Conservation (phyloP, 1,140 invertebrate species). For the Acyrthosiphon pisum region DNA sequence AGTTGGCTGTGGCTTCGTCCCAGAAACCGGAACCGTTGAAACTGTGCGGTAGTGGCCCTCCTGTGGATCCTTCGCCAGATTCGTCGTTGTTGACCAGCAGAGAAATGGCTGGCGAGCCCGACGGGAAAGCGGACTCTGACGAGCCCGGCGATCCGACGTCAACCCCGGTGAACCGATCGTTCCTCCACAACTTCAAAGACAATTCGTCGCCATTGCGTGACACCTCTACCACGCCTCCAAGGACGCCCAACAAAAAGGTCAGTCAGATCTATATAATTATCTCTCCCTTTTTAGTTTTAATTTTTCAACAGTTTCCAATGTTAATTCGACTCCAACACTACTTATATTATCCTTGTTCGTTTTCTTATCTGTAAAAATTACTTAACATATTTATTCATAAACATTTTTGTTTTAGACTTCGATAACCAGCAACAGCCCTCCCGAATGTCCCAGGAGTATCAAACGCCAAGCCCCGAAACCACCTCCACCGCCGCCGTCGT, state of each 20-base stretch:
- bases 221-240: slow-evolving; percentile 64
- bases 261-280: background rate
- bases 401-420: slow-evolving; percentile 68
- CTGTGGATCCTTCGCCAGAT: background rate
- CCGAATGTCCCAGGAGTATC: slow-evolving; percentile 48
- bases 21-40: slow-evolving; percentile 1
- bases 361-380: background rate
- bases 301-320: background rate
- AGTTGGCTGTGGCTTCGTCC: slow-evolving; percentile 9
- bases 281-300: background rate
- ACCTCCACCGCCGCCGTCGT: slow-evolving; percentile 40
- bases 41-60: background rate
- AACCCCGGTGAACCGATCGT: slow-evolving; percentile 66
- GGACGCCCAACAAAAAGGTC: slow-evolving; percentile 32
- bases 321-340: background rate
- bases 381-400: background rate
- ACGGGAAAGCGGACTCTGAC: slow-evolving; percentile 80
- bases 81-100: slow-evolving; percentile 69
- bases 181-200: slow-evolving; percentile 69
- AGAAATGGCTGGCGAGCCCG: slow-evolving; percentile 80
- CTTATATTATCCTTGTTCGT: background rate
- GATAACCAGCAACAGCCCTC: slow-evolving; percentile 63
- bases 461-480: slow-evolving; percentile 60
- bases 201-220: slow-evolving; percentile 72
- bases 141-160: slow-evolving; percentile 68